Percentiles rank a stretch among this genome's conserved stretches.
Conservation (phyloP, 2,888 invertebrate genomes). For the Cephus nigrinus region DNA sequence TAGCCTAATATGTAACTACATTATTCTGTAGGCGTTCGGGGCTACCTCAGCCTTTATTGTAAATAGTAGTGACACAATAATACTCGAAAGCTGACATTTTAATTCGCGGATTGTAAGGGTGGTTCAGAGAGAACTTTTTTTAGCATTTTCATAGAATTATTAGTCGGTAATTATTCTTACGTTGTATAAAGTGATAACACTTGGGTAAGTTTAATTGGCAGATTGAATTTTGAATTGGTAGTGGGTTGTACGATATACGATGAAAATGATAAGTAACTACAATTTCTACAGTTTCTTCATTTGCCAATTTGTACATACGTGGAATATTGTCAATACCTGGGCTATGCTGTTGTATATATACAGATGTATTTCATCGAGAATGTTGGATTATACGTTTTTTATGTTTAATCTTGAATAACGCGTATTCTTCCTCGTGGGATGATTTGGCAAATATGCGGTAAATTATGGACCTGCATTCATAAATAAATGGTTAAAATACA, state of each 20-base stretch:
- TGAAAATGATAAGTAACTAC: background rate
- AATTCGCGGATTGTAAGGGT: slow-evolving; percentile 2
- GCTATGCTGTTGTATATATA: background rate
- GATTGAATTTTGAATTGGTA: background rate
- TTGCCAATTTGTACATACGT: background rate
- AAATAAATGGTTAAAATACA: background rate
- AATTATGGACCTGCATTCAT: background rate
- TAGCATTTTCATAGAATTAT: slow-evolving; percentile 12
- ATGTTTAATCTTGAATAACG: background rate
- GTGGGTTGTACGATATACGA: background rate
- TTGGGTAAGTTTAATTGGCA: slow-evolving; percentile 13
- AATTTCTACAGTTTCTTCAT: background rate
- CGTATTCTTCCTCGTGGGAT: background rate
- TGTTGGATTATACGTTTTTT: background rate
- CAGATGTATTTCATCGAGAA: background rate
- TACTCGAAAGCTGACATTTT: slow-evolving; percentile 43
- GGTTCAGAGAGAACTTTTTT: background rate
- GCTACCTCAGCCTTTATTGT: slow-evolving; percentile 18
- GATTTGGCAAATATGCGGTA: background rate
- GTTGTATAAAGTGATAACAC: slow-evolving; percentile 3
- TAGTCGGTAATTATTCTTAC: slow-evolving; percentile 10
- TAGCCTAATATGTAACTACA: slow-evolving; percentile 29
- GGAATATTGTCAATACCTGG: background rate
- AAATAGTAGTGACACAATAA: slow-evolving; percentile 38
- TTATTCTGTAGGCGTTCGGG: slow-evolving; percentile 10